Evolutionary conservation across 2,113 vertebrate species (phyloP).

Genomic region (Pangasianodon gigas): DNA sequence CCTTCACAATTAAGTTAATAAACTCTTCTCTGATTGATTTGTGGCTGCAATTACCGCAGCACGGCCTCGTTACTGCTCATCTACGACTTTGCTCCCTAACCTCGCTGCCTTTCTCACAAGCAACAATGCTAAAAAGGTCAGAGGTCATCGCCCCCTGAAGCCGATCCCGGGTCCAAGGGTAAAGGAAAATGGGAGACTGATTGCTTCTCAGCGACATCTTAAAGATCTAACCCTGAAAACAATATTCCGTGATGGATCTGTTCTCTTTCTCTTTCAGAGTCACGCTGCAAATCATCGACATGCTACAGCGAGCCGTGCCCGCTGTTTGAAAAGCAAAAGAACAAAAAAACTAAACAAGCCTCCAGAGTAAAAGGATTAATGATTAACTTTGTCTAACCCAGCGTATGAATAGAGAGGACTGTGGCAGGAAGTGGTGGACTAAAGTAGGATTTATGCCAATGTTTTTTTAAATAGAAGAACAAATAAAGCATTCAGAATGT

Average conservation of each 20-base stretch:
- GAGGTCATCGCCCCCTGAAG: conserved; percentile 43
- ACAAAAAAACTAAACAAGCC: conserved; percentile 46
- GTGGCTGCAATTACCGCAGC: conserved; percentile 38
- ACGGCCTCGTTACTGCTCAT: conserved; percentile 46
- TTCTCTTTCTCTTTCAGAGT: conserved; percentile 38
- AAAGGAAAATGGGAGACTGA: conserved; percentile 46
- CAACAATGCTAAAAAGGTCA: conserved; percentile 45
- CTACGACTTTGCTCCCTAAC: conserved; percentile 35
- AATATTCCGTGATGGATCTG: conserved; percentile 51
- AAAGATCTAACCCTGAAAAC: conserved; percentile 50
- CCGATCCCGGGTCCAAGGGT: conserved; percentile 36
- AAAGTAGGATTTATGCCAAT: conserved; percentile 32
- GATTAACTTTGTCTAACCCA: conserved; percentile 63
- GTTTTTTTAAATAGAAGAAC: not conserved
- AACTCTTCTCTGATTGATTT: conserved; percentile 49
- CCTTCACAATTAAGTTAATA: conserved; percentile 39
- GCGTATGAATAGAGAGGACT: conserved; percentile 41
- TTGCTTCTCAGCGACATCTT: conserved; percentile 47
- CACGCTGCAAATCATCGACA: conserved; percentile 66
- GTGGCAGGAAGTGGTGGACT: conserved; percentile 52
- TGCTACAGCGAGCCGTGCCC: conserved; percentile 29
- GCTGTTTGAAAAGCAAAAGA: conserved; percentile 23
- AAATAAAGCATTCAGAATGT: conserved; percentile 13
- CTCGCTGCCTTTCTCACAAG: conserved; percentile 39
- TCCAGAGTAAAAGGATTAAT: conserved; percentile 57